Base-by-base conservation (phyloP, 2,888 invertebrate species). In the Malthinus flaveolus region DNA sequence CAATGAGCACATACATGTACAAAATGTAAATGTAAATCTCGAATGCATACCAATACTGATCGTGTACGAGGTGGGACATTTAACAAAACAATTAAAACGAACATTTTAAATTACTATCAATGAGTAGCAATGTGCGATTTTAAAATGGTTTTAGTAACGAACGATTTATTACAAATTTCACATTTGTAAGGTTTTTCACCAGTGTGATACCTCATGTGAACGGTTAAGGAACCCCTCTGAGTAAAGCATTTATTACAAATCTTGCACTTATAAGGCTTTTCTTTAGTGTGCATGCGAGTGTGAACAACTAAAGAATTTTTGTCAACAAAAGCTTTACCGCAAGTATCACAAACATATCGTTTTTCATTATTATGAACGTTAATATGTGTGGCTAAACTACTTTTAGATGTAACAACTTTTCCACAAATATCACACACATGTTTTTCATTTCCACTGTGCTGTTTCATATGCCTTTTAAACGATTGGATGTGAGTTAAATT, bases 241-340 rank as follows among this genome's bases (percentile, higher is more conserved):
- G 15, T 11, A 7, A 42, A 42, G 1, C 39, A 42, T 42, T 42
- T 42, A 9, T 42, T 12, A 23, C 39, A 42, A 1, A 42, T 23
- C n/a, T 10, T 79, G 57, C 84, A 84, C 9, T 80, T 77, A 39
- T 79, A 83, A 1, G 84, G 84, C 33, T 83, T 75, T 0, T 80
- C 74, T 8, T 83, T 82, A 1, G 81, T 80, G 53, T 85, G 85
- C 0, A 78, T 78, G 0, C 83, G 80, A 75, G 81, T 81, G 47
- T 84, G 84, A 0, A 79, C 75, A 32, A 77, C 80, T 45, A 84
- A 63, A 8, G 80, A 62, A 9, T 78, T 76, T 1, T 74, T 78
- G 15, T 61, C 54, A 11, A 78, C 78, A 66, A 81, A 82, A 9
- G 75, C 78, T 63, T 81, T 81, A 33, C 80, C 80, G 63, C 81